Base-by-base conservation (phyloP, 2,888 invertebrate species). In the Leucoma salicis region DNA sequence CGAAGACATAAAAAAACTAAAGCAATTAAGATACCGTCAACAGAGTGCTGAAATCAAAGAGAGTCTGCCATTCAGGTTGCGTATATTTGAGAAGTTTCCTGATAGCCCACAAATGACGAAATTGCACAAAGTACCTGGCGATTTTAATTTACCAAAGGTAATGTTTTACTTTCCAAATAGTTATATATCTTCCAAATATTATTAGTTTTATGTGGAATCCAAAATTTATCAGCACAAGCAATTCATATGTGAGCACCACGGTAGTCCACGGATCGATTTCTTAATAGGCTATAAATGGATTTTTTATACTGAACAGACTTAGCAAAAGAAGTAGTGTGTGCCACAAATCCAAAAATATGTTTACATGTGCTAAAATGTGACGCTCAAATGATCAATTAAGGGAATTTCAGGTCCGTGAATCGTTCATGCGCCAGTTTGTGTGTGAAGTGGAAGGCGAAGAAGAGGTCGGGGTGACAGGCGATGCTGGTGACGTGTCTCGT, bases 21-120 rank as follows among this genome's bases (percentile, higher is more conserved):
- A 99, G 70, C 99, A 99, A 84, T 86, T 99, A 0, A 96, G 99
- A 76, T 98, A 99, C 65, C 92, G 99, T 11, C 99, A 99, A 74
- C 98, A 99, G 79, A 98, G 98, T 70, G 99, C 99, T 0, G 99
- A 99, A 78, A 99, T 99, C 51, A 98, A 99, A 75, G 97, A 99
- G 83, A 98, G 97, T 1, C 86, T 99, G 21, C 99, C 99, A 1
- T 96, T 99, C 78, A 91, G 99, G 31, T 86, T 99, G 52, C 91
- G 99, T 57, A 96, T 99, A 59, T 99, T 99, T 79, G 99, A 99
- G 78, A 97, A 97, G 75, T 99, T 99, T 79, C 99, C 99, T 0
- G 98, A 99, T 65, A 97, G 98, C 59, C 99, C 99, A 0, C 96
- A 99, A 78, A 99, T 99, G 99, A 98, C 98, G 0, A 94, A 95